These are phyloP conservation scores for Atta cephalotes DNA, from an alignment of 1,140 invertebrate genomes.

Conservation along the genomic window DNA sequence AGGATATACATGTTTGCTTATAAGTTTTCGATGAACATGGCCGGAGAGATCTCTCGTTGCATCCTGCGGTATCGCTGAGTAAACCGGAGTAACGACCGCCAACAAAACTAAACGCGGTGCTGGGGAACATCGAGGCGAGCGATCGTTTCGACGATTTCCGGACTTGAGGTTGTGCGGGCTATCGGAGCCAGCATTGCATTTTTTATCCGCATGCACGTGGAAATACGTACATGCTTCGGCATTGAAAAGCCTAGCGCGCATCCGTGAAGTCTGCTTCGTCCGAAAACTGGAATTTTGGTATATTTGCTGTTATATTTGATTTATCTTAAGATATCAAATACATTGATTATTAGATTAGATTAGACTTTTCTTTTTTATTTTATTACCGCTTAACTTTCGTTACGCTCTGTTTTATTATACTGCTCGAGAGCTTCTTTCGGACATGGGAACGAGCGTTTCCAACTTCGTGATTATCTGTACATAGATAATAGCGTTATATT, in stretches of 20 bases:
- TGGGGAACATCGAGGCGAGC: slow-evolving; percentile 45
- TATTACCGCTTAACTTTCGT: neutral
- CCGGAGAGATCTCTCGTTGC: slow-evolving; percentile 55
- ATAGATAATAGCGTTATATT: slow-evolving; percentile 70
- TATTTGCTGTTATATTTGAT: neutral
- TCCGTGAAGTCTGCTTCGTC: slow-evolving; percentile 18
- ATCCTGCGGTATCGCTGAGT: slow-evolving; percentile 64
- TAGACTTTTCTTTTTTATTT: neutral
- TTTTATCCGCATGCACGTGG: neutral
- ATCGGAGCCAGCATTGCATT: slow-evolving; percentile 4
- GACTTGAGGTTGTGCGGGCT: slow-evolving; percentile 15
- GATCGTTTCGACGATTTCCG: slow-evolving; percentile 58
- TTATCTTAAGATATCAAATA: neutral
- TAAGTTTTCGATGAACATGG: slow-evolving; percentile 71
- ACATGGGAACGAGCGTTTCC: slow-evolving; percentile 49
- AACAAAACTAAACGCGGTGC: slow-evolving; percentile 25
- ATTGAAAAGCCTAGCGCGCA: neutral
- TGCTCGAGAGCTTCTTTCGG: slow-evolving; percentile 18
- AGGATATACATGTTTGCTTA: slow-evolving; percentile 68
- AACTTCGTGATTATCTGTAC: slow-evolving; percentile 60
- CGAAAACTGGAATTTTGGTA: neutral
- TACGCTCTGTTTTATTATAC: neutral
- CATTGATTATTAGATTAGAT: neutral
- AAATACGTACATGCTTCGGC: neutral
- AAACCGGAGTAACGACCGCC: slow-evolving; percentile 28